These are phyloP conservation scores for Aleiodes testaceus DNA, from an alignment of 2,888 invertebrate species.

Conservation along the genomic window DNA sequence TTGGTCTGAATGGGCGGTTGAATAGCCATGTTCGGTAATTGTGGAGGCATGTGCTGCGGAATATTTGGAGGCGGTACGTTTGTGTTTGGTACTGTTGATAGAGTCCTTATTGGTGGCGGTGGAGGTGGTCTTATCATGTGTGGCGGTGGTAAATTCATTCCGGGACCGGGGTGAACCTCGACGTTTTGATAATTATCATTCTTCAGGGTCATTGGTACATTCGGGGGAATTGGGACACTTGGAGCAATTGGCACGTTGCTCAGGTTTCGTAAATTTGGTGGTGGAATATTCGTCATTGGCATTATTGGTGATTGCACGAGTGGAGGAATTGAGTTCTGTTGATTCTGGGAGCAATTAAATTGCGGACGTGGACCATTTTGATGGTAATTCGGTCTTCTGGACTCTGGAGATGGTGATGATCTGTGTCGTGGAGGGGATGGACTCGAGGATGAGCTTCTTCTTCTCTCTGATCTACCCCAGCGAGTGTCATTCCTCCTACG, in stretches of 20 bases:
- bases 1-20: slow-evolving; percentile 64
- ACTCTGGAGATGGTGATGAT: slow-evolving; percentile 60
- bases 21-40: slow-evolving; percentile 57
- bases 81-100: slow-evolving; percentile 65
- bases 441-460: slow-evolving; percentile 66
- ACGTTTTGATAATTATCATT: slow-evolving; percentile 56
- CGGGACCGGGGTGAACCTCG: slow-evolving; percentile 58
- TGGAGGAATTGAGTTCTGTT: slow-evolving; percentile 59
- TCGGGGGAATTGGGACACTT: slow-evolving; percentile 56
- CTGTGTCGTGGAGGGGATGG: slow-evolving; percentile 65
- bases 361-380: slow-evolving; percentile 57
- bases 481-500: slow-evolving; percentile 63
- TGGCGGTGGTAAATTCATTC: slow-evolving; percentile 63
- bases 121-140: slow-evolving; percentile 53
- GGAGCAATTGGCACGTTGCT: slow-evolving; percentile 43
- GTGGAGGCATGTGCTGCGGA: slow-evolving; percentile 59
- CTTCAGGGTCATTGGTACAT: slow-evolving; percentile 53
- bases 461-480: slow-evolving; percentile 63
- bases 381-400: too few relatives aligned
- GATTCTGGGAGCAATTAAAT: slow-evolving; percentile 47
- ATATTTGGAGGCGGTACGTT: slow-evolving; percentile 68
- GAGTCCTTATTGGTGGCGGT: slow-evolving; percentile 53
- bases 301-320: slow-evolving; percentile 63
- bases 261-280: slow-evolving; percentile 61
- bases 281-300: slow-evolving; percentile 64